Base-by-base conservation (phyloP, 2,113 vertebrate species). In the Catharus bicknelli region DNA sequence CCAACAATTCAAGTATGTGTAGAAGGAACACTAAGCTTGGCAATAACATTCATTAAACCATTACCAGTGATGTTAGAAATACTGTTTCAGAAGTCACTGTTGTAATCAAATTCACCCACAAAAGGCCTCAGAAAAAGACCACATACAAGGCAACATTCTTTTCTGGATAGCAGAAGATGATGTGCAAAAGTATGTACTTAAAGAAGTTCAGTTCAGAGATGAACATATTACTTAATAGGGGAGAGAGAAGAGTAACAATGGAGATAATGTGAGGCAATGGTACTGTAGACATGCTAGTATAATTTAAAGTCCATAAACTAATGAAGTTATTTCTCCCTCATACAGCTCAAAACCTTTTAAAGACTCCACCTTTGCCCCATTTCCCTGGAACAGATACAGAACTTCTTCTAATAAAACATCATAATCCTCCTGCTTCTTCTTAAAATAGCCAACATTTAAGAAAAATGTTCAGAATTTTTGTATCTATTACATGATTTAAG, bases 401-500 rank as follows among this genome's bases (percentile, higher is more conserved):
- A 55, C 63, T 92, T 72, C n/a, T 70, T 64, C n/a, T 58, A 79
- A 69, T 54, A 91, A 95, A 92, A 48, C 75, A 95, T 70, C 88
- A 94, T 61, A 95, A 94, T 57, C 12, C 30, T 51, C 18, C 38
- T 89, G 62, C 30, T 75, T 90, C 73, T 79, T 75, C 69, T 79
- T 75, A 79, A 75, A 90, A 88, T 74, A 38, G 74, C 14, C 91
- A 94, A 57, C 84, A 11, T n/a, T 93, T 51, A 51, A 55, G 77
- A 92, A 90, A 96, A 96, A 54, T 66, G 23, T 42, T 90, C 86
- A 51, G 63, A 86, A 82, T 86, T 95, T 68, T 79, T 88, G 2
- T 45, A 61, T 83, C 63, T 95, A 48, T 84, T 42, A 83, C 43
- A 62, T 0, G 1, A 75, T n/a, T 80, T 74, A 84, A 81, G 20